Evolutionary conservation across 2,797 vertebrate species (phyloP).

Genomic region (Silurus lanzhouensis): DNA sequence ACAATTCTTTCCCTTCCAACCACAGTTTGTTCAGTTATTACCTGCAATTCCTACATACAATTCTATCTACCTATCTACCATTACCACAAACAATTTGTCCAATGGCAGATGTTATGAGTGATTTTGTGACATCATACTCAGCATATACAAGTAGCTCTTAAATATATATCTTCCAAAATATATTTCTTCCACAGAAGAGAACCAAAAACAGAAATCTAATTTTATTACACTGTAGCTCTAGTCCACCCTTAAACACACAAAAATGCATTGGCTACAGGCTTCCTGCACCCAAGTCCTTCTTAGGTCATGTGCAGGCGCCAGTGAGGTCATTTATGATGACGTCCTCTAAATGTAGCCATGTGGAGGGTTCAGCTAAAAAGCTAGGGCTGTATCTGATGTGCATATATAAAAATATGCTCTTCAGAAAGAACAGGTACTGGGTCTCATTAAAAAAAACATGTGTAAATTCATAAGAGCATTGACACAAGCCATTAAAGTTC

Average conservation of each 20-base stretch:
- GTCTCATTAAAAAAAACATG: background rate
- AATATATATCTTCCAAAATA: no score
- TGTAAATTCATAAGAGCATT: background rate
- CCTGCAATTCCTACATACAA: background rate
- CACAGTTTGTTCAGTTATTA: background rate
- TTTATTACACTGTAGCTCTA: background rate
- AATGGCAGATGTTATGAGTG: background rate
- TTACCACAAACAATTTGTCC: background rate
- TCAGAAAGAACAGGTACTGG: no score
- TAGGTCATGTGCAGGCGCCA: conserved; percentile 47
- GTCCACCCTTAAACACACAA: background rate
- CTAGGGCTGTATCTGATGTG: conserved; percentile 2
- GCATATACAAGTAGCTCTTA: background rate
- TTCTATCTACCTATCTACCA: background rate
- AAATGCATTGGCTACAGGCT: conserved; percentile 31
- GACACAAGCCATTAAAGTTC: background rate
- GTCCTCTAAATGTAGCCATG: conserved; percentile 71
- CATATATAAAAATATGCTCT: background rate
- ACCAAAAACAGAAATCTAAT: background rate
- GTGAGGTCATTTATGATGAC: conserved; percentile 70
- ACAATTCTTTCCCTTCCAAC: background rate
- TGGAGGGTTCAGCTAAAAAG: conserved; percentile 53
- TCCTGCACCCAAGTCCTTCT: conserved; percentile 25
- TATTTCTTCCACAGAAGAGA: background rate
- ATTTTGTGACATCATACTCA: background rate